Conservation (phyloP, 2,113 vertebrate species). For the Brachyistius frenatus region DNA sequence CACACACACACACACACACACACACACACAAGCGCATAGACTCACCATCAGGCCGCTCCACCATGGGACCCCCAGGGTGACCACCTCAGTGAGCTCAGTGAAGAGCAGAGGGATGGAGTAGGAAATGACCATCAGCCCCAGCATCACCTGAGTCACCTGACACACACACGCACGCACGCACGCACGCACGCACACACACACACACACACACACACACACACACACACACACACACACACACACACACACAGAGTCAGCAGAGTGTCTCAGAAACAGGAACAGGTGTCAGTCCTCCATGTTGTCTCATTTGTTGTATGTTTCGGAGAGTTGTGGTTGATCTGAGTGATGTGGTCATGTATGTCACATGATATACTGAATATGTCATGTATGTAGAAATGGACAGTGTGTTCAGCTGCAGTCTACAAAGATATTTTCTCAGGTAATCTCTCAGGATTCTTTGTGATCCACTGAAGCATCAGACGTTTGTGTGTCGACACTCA, state of each 20-base stretch:
- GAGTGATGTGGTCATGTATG: no score
- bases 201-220: not conserved
- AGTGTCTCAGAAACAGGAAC: no score
- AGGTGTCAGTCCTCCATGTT: no score
- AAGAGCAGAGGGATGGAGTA: constrained; percentile 81
- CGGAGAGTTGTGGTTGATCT: no score
- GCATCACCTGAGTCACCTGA: constrained; percentile 82
- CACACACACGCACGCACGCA: constrained; percentile 26
- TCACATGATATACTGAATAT: no score
- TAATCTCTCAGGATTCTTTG: no score
- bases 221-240: constrained; percentile 14
- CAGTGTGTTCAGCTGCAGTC: no score
- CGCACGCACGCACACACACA: not conserved
- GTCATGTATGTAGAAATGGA: no score
- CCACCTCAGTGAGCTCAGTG: constrained; percentile 68
- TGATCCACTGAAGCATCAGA: no score
- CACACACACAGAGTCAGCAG: not conserved
- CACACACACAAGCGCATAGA: not conserved
- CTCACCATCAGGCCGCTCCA: constrained; percentile 80
- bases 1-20: not conserved
- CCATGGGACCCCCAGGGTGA: constrained; percentile 79
- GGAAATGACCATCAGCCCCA: constrained; percentile 80
- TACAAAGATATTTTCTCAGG: no score
- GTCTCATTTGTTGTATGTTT: no score
- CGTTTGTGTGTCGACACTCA: no score